Percentiles rank a stretch among this genome's conserved stretches.
Evolutionary conservation across 2,113 vertebrate species (phyloP).

Genomic region (Equus quagga): DNA sequence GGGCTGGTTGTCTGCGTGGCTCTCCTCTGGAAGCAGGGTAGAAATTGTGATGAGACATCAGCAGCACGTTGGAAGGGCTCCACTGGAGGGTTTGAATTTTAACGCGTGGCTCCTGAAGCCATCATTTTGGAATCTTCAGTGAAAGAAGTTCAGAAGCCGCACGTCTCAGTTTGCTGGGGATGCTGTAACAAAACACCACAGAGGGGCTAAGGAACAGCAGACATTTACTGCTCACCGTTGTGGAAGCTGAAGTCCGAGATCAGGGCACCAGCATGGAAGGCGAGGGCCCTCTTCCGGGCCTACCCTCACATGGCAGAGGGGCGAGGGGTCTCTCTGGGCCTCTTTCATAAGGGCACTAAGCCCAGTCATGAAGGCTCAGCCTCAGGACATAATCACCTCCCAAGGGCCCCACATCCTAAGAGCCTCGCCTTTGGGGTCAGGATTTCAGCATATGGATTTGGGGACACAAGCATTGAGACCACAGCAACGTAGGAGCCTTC

Average conservation of each 20-base stretch:
- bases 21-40: accelerated
- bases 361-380: too few relatives aligned
- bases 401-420: neutral
- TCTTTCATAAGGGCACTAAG: too few relatives aligned
- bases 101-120: accelerated
- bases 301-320: neutral
- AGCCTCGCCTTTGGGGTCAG: accelerated
- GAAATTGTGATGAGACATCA: accelerated
- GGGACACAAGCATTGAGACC: neutral
- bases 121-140: accelerated
- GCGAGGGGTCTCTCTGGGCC: neutral
- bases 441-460: neutral
- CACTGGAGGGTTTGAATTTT: neutral
- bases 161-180: neutral
- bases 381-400: neutral
- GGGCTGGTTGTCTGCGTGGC: neutral
- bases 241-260: neutral
- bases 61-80: neutral
- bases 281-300: neutral
- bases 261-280: accelerated
- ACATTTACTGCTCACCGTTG: neutral
- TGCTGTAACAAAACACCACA: neutral
- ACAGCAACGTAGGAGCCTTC: neutral
- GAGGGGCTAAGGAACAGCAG: neutral
- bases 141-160: neutral